Evolutionary conservation across 2,113 vertebrate species (phyloP), one percentile per base, ranked within the genome.

Genomic region (Halcyon malimbica): DNA sequence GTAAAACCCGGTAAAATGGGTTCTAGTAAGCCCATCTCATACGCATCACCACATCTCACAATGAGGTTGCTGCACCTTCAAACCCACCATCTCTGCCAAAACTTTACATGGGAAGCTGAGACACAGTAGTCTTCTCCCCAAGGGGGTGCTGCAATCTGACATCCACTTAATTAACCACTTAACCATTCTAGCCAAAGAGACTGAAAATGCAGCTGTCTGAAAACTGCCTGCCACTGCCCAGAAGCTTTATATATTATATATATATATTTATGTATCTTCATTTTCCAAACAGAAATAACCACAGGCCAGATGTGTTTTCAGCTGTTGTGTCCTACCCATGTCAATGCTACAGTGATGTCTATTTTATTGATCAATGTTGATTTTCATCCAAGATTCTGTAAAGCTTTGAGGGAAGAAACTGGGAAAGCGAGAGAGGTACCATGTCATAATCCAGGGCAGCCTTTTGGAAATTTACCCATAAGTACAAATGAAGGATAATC

Each of bases 111-210:
- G 68, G 68, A 94, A 79, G 85, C 69, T 73, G 94, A 94, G 93
- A 64, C 65, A 85, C 1, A 7, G 65, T 54, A 57, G 80, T 41
- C 73, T 92, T 88, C 71, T 82, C 83, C 78, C 88, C 23, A 50
- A 71, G 75, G 93, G 60, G 57, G 26, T 44, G 13, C 89, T 77
- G 77, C 78, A 89, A 94, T 9, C 89, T 77, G 83, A 92, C 91
- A 89, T 96, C 96, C 87, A 90, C 91, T 95, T 97, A 96, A 96
- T 97, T 96, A 98, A 93, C 91, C 90, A 87, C 95, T 93, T 96
- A 95, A 68, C 94, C 76, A 56, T 62, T 71, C 81, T 35, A 83
- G 80, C 88, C 96, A 73, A 89, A 97, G 93, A 70, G 78, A 78
- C 79, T 94, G 96, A 97, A 71, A 37, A 62, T 15, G 76, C 83